Conservation (phyloP, 2,113 vertebrate species). For the Chaetorhynchus papuensis region DNA sequence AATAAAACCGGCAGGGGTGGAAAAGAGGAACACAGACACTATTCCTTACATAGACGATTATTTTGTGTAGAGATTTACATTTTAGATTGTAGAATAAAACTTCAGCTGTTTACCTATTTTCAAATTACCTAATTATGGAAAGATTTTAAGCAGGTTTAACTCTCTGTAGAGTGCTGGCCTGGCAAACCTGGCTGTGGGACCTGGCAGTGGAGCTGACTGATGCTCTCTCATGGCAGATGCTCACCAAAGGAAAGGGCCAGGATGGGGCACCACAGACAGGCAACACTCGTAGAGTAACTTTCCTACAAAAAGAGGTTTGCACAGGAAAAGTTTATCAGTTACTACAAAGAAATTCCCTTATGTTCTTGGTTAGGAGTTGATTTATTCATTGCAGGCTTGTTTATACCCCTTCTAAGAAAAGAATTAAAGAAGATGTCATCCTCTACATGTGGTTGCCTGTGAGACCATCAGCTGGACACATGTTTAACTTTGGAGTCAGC, state of each 20-base stretch:
- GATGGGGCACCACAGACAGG: accelerated
- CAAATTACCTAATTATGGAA: neutral
- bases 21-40: neutral
- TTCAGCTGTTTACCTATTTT: neutral
- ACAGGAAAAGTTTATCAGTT: neutral
- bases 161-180: neutral
- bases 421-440: neutral
- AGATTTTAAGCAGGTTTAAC: neutral
- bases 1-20: neutral
- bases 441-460: neutral
- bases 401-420: neutral
- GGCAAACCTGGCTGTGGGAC: neutral
- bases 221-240: neutral
- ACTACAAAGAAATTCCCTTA: neutral
- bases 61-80: neutral
- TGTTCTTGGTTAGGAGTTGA: neutral
- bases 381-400: neutral
- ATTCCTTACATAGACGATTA: neutral
- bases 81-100: neutral
- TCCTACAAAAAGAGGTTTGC: accelerated
- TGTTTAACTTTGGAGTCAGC: neutral
- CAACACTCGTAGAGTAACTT: neutral
- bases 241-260: neutral
- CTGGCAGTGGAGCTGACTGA: accelerated
- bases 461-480: neutral